Percentiles rank a stretch among this genome's conserved stretches.
phyloP scores from a whole-genome alignment of 2,888 invertebrate species.

The Diarsia rubi region DNA sequence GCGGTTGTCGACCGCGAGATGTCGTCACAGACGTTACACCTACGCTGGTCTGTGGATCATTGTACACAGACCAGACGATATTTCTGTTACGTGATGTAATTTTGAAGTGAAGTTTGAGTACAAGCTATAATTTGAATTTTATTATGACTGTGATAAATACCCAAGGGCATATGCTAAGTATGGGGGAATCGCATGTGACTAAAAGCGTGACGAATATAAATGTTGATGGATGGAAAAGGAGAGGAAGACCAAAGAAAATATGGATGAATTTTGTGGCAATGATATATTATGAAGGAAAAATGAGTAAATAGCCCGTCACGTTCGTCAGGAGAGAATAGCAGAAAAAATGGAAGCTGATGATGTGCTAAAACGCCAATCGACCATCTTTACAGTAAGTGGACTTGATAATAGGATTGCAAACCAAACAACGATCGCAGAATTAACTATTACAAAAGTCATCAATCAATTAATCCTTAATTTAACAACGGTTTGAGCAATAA shows the following conservation, averaged over 20 bases:
- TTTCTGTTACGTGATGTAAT: constrained; percentile 32
- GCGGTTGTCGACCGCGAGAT: constrained; percentile 64
- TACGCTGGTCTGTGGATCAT: constrained; percentile 34
- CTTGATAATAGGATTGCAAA: not conserved
- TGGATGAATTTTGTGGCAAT: no score
- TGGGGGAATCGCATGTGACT: no score
- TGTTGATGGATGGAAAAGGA: no score
- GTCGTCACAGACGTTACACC: constrained; percentile 60
- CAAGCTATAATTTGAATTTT: constrained; percentile 5
- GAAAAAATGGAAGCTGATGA: no score
- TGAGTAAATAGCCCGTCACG: no score
- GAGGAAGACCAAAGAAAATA: no score
- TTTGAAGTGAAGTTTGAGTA: constrained; percentile 17
- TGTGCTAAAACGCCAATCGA: no score
- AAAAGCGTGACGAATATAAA: no score
- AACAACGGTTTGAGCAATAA: constrained; percentile 50
- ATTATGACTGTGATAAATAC: not conserved
- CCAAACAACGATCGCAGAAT: constrained; percentile 17
- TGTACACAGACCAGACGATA: constrained; percentile 25
- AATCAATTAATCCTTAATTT: constrained; percentile 42
- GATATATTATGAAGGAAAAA: no score
- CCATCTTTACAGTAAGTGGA: not conserved
- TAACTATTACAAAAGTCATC: constrained; percentile 19
- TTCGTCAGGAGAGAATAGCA: no score
- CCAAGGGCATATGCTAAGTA: no score